Evolutionary conservation across 2,113 vertebrate genomes (phyloP).

Genomic region (Paradoxurus hermaphroditus): DNA sequence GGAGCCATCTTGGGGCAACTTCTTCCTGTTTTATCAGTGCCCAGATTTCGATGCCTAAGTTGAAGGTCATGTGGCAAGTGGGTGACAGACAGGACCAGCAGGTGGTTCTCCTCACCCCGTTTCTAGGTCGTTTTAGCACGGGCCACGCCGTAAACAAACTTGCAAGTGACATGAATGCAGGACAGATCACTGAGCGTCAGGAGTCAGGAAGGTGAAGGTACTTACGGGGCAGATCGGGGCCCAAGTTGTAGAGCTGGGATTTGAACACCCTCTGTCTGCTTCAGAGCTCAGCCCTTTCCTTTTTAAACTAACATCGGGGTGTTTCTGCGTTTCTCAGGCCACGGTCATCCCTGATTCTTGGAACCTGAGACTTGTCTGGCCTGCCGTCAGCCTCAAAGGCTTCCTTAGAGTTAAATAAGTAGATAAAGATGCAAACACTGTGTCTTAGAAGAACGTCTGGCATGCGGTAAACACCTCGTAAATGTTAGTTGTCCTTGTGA

Average conservation of each 20-base stretch:
- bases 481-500: not conserved
- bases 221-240: not conserved
- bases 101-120: not conserved
- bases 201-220: no score
- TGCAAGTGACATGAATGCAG: not conserved
- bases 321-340: not conserved
- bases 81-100: not conserved
- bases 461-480: not conserved
- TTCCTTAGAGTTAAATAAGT: not conserved
- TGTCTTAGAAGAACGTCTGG: not conserved
- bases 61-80: not conserved
- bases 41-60: not conserved
- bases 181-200: not conserved
- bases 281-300: not conserved
- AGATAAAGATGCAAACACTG: not conserved
- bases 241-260: not conserved
- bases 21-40: not conserved
- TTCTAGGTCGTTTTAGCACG: not conserved
- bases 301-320: not conserved
- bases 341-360: not conserved
- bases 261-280: not conserved
- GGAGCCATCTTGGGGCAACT: not conserved
- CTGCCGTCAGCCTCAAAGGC: not conserved
- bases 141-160: not conserved
- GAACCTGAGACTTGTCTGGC: not conserved